Conservation (phyloP, 2,888 invertebrate genomes). For the Eupithecia vulgata region DNA sequence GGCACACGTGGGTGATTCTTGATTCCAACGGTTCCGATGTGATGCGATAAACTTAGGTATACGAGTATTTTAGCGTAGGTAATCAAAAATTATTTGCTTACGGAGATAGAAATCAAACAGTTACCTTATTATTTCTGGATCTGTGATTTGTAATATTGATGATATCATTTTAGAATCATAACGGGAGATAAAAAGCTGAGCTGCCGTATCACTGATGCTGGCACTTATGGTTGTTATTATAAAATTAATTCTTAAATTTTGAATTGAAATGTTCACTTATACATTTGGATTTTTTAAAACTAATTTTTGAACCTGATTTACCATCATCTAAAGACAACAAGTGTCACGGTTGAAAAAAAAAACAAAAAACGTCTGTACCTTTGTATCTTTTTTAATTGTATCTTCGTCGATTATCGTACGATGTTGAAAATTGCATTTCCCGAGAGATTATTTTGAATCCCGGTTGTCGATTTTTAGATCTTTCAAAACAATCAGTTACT, state of each 20-base stretch:
- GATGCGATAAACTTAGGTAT: slow-evolving; percentile 35
- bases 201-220: not conserved
- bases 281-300: not conserved
- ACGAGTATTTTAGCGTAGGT: slow-evolving; percentile 20
- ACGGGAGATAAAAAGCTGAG: not conserved
- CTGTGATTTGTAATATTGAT: slow-evolving; percentile 11
- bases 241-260: not conserved
- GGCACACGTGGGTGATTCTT: slow-evolving; percentile 52
- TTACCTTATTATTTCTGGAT: slow-evolving; percentile 15
- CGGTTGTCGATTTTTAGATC: no score
- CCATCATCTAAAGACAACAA: no score
- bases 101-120: slow-evolving; percentile 16
- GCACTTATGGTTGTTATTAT: not conserved
- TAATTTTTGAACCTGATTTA: not conserved
- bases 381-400: no score
- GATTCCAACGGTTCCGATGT: slow-evolving; percentile 49
- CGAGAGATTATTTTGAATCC: no score
- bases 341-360: no score
- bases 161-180: slow-evolving; percentile 8
- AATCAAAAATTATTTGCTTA: slow-evolving; percentile 29
- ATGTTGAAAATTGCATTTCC: no score
- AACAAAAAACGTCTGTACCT: no score
- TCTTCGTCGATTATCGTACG: no score
- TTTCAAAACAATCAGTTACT: no score
- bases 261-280: not conserved